Percentiles rank a stretch among this genome's conserved stretches.
Conservation (phyloP, 2,888 invertebrate genomes). For the Amiota communis region DNA sequence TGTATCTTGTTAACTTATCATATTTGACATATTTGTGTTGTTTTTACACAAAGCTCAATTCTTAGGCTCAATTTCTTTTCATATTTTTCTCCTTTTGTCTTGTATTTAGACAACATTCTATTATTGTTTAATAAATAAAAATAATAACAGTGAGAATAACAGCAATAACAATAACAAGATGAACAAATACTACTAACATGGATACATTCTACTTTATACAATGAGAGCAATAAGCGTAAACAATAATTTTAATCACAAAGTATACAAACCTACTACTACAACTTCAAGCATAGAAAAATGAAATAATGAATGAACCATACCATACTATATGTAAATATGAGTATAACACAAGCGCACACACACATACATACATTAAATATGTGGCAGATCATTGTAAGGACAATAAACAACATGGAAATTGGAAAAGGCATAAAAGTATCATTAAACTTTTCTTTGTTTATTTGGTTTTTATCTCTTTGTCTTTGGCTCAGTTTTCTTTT, state of each 20-base stretch:
- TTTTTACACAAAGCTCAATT: neutral
- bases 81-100: neutral
- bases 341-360: neutral
- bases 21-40: conserved; percentile 10
- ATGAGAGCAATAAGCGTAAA: neutral
- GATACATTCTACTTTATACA: neutral
- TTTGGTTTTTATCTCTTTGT: conserved; percentile 6
- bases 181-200: neutral
- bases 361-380: neutral
- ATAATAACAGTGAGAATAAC: conserved; percentile 10
- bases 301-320: neutral
- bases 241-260: conserved; percentile 17
- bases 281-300: neutral
- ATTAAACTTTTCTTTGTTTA: conserved; percentile 23
- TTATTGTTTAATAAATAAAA: conserved; percentile 32
- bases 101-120: conserved; percentile 3
- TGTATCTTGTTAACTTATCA: conserved; percentile 3
- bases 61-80: neutral
- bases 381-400: conserved; percentile 6
- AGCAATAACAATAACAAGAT: neutral
- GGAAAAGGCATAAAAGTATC: conserved; percentile 22
- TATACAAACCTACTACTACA: conserved; percentile 1
- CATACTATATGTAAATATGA: too few relatives aligned
- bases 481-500: neutral
- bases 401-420: conserved; percentile 21